These are phyloP conservation scores for Erynnis tages DNA, from an alignment of 2,888 invertebrate species.

Conservation along the genomic window DNA sequence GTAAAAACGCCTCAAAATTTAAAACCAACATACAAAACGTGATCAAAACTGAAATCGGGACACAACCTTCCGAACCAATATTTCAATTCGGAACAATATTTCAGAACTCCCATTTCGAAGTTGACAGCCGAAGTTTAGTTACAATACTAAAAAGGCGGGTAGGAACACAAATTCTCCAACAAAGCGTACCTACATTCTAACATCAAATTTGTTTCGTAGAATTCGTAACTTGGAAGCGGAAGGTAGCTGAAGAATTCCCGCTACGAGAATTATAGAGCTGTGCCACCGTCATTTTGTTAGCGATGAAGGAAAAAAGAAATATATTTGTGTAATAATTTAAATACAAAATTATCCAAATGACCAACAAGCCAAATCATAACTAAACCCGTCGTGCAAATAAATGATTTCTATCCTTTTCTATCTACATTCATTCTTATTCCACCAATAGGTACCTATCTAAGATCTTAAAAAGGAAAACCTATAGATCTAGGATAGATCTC, in stretches of 20 bases:
- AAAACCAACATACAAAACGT: slow-evolving; percentile 8
- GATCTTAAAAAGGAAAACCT: too few species aligned
- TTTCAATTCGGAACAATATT: slow-evolving; percentile 24
- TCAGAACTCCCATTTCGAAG: slow-evolving; percentile 25
- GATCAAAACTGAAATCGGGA: slow-evolving; percentile 19
- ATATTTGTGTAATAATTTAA: not conserved
- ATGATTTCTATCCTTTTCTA: too few species aligned
- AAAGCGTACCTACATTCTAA: slow-evolving; percentile 22
- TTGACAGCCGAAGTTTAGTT: slow-evolving; percentile 25
- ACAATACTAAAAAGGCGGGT: slow-evolving; percentile 24
- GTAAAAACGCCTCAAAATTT: not conserved
- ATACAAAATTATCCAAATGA: too few species aligned
- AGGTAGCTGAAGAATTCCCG: slow-evolving; percentile 2
- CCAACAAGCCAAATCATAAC: too few species aligned
- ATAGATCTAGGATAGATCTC: too few species aligned
- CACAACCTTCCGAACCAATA: slow-evolving; percentile 19
- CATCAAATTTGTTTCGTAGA: slow-evolving; percentile 21
- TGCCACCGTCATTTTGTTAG: not conserved
- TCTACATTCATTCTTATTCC: too few species aligned
- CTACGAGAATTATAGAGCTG: not conserved
- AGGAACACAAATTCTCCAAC: slow-evolving; percentile 20
- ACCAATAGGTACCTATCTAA: too few species aligned
- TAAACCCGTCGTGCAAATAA: too few species aligned
- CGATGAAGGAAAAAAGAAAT: not conserved
- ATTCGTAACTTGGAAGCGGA: slow-evolving; percentile 7